Base-by-base conservation (phyloP, 2,797 vertebrate species). In the Knipowitschia caucasica region DNA sequence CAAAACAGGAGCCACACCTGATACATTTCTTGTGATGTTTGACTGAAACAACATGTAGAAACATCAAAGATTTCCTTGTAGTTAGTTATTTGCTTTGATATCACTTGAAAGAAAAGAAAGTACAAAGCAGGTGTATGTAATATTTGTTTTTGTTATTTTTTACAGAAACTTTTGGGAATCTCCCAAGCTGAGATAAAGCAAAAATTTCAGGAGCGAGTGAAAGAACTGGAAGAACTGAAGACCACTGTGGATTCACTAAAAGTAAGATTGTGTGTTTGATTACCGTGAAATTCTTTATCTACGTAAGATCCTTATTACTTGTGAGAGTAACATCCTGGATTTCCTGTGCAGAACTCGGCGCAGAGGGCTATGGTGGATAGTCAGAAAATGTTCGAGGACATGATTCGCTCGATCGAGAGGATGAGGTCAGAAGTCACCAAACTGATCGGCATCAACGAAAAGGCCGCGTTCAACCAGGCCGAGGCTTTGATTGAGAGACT, bases 371-470 rank as follows among this genome's bases (percentile, higher is more conserved):
- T 91, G 91, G 65, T 85, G 29, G 91, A 92, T 51, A 92, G 91
- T 65, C 89, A 92, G 80, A 91, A 92, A 83, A 91, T 91, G 88
- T 92, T 92, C 29, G 89, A 90, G 57, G 91, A 92, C 57, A 92
- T 92, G 91, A 90, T 92, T 46, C 89, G 86, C 65, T 88, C 90
- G 71, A 92, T 92, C 5, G 91, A 92, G 69, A 88, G 91, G 78
- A 91, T 92, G 90, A 89, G 89, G 79, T 86, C 90, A 17, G 91
- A 92, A 82, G 91, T 92, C 33, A 89, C 72, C 67, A 91, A 90
- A 76, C 81, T 92, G 82, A 91, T 92, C 10, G 89, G 89, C 9
- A 92, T 92, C 80, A 92, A 92, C 14, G 91, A 92, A 79, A 92
- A 87, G 56, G 88, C 91, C 0, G 91, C 90, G 3, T 90, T 91